Evolutionary conservation across 1,140 invertebrate genomes (phyloP).

Genomic region (Tetranychus urticae): DNA sequence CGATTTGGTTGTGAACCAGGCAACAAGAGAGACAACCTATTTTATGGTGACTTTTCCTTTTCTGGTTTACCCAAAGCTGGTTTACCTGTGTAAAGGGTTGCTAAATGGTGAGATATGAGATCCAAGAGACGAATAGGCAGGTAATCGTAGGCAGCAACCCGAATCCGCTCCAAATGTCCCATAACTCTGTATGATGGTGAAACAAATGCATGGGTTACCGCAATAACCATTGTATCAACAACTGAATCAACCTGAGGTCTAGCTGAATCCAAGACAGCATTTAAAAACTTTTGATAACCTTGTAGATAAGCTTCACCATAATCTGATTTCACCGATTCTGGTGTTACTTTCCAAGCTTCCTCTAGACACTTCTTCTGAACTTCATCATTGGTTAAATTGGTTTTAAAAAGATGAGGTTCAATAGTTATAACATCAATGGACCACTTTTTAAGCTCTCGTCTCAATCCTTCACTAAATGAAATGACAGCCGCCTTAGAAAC

Average conservation of each 20-base stretch:
- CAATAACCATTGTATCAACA: constrained; percentile 19
- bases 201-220: constrained; percentile 15
- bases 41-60: not conserved
- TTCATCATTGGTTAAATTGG: constrained; percentile 16
- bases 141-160: constrained; percentile 8
- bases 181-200: constrained; percentile 13
- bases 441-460: constrained; percentile 30
- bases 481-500: constrained; percentile 28
- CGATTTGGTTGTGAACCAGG: too few relatives aligned
- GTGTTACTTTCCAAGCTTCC: constrained; percentile 18
- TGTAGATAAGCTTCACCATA: constrained; percentile 22
- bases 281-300: constrained; percentile 16
- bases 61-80: constrained; percentile 1
- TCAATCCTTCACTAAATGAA: constrained; percentile 26
- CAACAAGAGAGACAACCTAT: too few relatives aligned
- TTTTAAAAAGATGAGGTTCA: constrained; percentile 26
- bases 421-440: constrained; percentile 25
- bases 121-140: constrained; percentile 10
- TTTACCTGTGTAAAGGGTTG: not conserved
- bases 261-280: constrained; percentile 7
- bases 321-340: constrained; percentile 16
- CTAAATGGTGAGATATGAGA: not conserved
- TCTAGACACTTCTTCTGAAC: constrained; percentile 15
- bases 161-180: constrained; percentile 9
- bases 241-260: constrained; percentile 17